Conservation (phyloP, 1,140 invertebrate species). For the Meloidogyne floridensis region DNA sequence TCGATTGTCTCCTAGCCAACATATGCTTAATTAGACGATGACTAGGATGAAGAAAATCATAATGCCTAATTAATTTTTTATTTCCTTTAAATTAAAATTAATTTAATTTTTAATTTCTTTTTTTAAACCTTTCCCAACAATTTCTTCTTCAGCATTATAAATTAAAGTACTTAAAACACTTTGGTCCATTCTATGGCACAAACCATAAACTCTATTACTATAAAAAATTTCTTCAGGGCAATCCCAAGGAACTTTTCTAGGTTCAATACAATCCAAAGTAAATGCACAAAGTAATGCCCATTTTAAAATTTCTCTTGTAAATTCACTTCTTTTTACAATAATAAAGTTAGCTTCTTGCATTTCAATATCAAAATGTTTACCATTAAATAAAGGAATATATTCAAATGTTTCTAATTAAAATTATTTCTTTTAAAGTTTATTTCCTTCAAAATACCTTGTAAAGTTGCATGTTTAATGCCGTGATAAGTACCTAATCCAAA, state of each 20-base stretch:
- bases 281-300: conserved; percentile 24
- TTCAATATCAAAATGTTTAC: conserved; percentile 14
- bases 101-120: neutral
- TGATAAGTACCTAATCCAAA: conserved; percentile 8
- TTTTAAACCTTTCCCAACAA: conserved; percentile 6
- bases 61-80: conserved; percentile 5
- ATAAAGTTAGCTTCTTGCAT: conserved; percentile 18
- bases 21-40: neutral
- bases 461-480: conserved; percentile 5
- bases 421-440: neutral
- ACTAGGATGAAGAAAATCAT: conserved; percentile 4
- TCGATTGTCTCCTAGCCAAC: neutral
- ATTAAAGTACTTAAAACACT: conserved; percentile 13
- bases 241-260: neutral
- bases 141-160: conserved; percentile 13
- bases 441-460: neutral
- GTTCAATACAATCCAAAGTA: conserved; percentile 24
- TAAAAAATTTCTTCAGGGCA: conserved; percentile 13
- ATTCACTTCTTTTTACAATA: conserved; percentile 14
- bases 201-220: neutral
- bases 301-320: conserved; percentile 19
- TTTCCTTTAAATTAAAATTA: neutral
- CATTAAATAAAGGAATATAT: conserved; percentile 6
- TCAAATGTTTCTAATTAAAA: neutral
- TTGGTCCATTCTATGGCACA: conserved; percentile 25